phyloP scores from a whole-genome alignment of 2,797 vertebrate genomes.

The Paratrypauchen microcephalus region DNA sequence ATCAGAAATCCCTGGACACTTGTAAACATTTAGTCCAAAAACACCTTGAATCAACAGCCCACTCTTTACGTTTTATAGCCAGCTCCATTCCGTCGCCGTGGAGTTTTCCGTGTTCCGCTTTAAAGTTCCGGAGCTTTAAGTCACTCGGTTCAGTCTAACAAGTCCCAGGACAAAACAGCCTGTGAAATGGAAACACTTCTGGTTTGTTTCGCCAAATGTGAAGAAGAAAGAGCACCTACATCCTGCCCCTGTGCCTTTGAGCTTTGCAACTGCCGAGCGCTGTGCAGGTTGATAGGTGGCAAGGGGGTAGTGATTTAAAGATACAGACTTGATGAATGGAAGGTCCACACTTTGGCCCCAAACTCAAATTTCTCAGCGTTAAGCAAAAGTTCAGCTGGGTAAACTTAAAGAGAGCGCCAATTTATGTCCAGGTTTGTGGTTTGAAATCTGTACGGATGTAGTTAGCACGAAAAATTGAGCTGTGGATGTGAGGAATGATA shows the following conservation, averaged over 20 bases:
- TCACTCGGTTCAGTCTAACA: constrained; percentile 68
- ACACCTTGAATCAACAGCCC: not conserved
- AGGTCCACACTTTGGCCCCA: constrained; percentile 27
- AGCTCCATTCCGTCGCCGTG: constrained; percentile 26
- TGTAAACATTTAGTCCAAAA: not conserved
- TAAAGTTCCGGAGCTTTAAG: constrained; percentile 70
- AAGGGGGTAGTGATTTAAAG: constrained; percentile 30
- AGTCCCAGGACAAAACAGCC: constrained; percentile 68
- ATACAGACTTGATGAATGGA: constrained; percentile 22
- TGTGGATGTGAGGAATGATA: constrained; percentile 3
- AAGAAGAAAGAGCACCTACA: constrained; percentile 47
- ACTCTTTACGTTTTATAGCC: not conserved
- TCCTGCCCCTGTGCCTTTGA: constrained; percentile 46
- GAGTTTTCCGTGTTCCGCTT: constrained; percentile 62
- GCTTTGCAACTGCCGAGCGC: constrained; percentile 8
- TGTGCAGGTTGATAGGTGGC: constrained; percentile 20
- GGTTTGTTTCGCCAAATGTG: constrained; percentile 55
- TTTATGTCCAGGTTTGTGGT: constrained; percentile 28
- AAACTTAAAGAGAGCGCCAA: constrained; percentile 25
- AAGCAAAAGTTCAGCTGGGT: constrained; percentile 44
- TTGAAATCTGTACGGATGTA: constrained; percentile 32
- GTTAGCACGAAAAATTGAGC: constrained; percentile 46
- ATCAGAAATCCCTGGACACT: not conserved
- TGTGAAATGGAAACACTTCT: constrained; percentile 54
- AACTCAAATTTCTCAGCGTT: constrained; percentile 16